phyloP scores from a whole-genome alignment of 2,888 invertebrate genomes.

The Harpalus rufipes region DNA sequence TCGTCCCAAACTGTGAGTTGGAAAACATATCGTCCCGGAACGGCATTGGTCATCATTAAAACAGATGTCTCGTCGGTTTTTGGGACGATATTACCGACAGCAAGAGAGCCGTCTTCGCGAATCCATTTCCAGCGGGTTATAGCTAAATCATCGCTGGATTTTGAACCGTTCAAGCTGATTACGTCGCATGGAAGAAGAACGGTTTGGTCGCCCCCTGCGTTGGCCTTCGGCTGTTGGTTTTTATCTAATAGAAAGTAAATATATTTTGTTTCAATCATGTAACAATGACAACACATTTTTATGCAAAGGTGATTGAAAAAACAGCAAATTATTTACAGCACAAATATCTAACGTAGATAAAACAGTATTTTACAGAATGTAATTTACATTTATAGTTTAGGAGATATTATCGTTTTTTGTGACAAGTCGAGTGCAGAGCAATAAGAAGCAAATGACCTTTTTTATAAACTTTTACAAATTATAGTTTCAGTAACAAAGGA shows the following conservation, averaged over 20 bases:
- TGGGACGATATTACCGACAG: conserved; percentile 90
- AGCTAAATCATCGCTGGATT: conserved; percentile 91
- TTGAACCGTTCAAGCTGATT: conserved; percentile 89
- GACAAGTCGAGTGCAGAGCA: no score
- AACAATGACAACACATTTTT: no score
- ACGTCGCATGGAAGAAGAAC: conserved; percentile 87
- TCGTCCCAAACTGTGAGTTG: conserved; percentile 93
- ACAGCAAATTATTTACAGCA: no score
- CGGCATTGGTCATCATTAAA: conserved; percentile 89
- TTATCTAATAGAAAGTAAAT: conserved; percentile 81
- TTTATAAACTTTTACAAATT: no score
- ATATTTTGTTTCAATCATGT: no score
- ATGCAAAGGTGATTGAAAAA: no score
- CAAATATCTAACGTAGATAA: no score
- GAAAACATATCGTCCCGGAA: conserved; percentile 93
- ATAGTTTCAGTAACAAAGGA: no score
- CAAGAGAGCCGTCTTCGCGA: conserved; percentile 86
- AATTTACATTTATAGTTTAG: no score
- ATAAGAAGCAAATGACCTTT: no score
- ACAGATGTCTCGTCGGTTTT: conserved; percentile 88
- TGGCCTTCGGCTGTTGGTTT: conserved; percentile 93
- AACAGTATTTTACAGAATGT: no score
- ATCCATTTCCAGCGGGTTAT: conserved; percentile 92
- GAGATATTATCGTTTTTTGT: no score
- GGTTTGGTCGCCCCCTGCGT: conserved; percentile 91